Evolutionary conservation across 2,888 invertebrate species (phyloP), one percentile per base, ranked within the genome.

Genomic region (Ashinkailepas kermadecensis): DNA sequence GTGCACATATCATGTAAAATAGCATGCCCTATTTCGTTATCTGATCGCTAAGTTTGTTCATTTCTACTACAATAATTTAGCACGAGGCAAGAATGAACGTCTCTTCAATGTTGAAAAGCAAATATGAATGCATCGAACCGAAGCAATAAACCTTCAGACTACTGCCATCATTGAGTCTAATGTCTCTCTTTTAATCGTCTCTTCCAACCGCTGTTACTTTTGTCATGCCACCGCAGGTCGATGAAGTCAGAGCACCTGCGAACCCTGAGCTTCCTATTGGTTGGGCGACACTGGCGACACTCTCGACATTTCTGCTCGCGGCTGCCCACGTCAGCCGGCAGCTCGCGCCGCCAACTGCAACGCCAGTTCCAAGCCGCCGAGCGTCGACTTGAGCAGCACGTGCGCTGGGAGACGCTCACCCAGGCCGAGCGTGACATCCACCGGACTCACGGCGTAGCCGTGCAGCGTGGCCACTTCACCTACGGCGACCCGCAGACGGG

Each of bases 401-500:
- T 74, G 39, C 74, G 54, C 8, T 2, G 9, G 23, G 74, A 74
- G 74, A 2, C 6, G 54, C 74, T 74, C 15, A 54, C 74, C 7
- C 15, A 39, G 8, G 54, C 74, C 39, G 74, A 74, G 74, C 74
- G 74, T 0, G 8, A 80, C 21, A 85, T 86, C 56, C 84, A 85
- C 80, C 78, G 83, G 15, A 82, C 83, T 3, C 86, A 86, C 81
- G 83, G 84, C 65, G 82, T 82, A 62, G 86, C 86, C 70, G 84
- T 86, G n/a, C 54, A 80, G 54, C 82, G 79, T 25, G 85, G 85
- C 62, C 86, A 86, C 82, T 87, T 86, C 82, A 85, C 85, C 10
- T 86, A 86, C 81, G 85, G 85, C 82, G 86, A 86, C 82, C 86
- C 86, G 12, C 80, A 81, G 59, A 84, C 84, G 54, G 84, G 85